Conservation (phyloP, 2,113 vertebrate genomes). For the Orycteropus afer region DNA sequence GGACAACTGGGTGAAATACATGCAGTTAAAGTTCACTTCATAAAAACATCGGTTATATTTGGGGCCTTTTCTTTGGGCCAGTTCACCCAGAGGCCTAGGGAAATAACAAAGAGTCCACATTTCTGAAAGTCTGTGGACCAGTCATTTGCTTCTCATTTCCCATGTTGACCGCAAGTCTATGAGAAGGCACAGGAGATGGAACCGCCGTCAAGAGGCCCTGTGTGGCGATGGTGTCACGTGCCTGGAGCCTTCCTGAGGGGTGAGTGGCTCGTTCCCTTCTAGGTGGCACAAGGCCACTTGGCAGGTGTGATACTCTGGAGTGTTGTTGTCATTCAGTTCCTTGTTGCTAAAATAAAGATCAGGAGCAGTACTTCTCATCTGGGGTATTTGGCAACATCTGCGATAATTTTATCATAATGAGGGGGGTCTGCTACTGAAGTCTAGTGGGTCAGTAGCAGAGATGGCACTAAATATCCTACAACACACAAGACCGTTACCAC, state of each 20-base stretch:
- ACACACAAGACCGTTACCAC: not conserved
- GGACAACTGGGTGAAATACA: not conserved
- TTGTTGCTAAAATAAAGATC: not conserved
- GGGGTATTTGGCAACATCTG: not conserved
- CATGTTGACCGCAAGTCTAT: not conserved
- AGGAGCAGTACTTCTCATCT: not conserved
- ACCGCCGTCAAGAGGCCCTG: not conserved
- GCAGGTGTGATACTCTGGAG: not conserved
- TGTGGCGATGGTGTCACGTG: not conserved
- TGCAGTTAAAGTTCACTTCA: not conserved
- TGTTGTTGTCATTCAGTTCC: not conserved
- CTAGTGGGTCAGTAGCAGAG: not conserved
- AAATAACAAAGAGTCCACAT: not conserved
- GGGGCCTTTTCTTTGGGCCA: not conserved
- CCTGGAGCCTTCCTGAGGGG: not conserved
- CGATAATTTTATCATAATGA: not conserved
- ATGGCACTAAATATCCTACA: not conserved
- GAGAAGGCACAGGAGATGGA: not conserved
- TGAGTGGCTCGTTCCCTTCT: not conserved
- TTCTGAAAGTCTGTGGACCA: not conserved
- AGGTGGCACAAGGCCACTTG: not conserved
- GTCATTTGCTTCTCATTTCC: not conserved
- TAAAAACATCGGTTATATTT: not conserved
- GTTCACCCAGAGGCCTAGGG: not conserved
- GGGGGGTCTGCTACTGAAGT: rapidly evolving